Percentiles rank a stretch among this genome's conserved stretches.
These are phyloP conservation scores for Python bivittatus DNA, from an alignment of 2,113 vertebrate species.

Conservation along the genomic window DNA sequence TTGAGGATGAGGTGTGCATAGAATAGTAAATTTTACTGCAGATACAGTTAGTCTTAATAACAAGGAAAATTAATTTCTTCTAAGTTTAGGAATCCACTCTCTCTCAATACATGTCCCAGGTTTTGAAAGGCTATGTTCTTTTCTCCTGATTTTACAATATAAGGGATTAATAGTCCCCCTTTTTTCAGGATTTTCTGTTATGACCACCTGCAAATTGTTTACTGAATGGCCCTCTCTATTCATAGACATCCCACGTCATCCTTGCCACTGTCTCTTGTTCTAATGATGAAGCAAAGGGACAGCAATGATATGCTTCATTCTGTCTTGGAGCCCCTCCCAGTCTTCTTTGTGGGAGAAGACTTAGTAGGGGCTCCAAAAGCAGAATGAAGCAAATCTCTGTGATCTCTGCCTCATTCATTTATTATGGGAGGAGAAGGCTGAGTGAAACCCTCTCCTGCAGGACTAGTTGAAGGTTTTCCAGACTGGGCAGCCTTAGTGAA, in stretches of 20 bases:
- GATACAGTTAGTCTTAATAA: background rate
- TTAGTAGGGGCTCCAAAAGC: background rate
- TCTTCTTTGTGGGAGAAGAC: background rate
- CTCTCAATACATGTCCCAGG: background rate
- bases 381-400: background rate
- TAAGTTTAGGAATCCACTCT: background rate
- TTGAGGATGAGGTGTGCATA: background rate
- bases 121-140: background rate
- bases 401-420: background rate
- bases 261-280: background rate
- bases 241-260: background rate
- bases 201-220: background rate
- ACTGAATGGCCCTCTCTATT: background rate
- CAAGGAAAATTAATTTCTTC: background rate
- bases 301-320: background rate
- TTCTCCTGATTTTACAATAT: background rate
- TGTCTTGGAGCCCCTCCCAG: background rate
- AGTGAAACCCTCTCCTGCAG: background rate
- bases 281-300: background rate
- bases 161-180: background rate
- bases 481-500: background rate
- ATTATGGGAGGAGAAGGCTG: background rate
- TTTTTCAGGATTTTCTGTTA: background rate
- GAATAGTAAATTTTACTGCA: background rate
- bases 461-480: background rate